These are phyloP conservation scores for Ochotona princeps DNA, from an alignment of 2,113 vertebrate species.

Conservation along the genomic window DNA sequence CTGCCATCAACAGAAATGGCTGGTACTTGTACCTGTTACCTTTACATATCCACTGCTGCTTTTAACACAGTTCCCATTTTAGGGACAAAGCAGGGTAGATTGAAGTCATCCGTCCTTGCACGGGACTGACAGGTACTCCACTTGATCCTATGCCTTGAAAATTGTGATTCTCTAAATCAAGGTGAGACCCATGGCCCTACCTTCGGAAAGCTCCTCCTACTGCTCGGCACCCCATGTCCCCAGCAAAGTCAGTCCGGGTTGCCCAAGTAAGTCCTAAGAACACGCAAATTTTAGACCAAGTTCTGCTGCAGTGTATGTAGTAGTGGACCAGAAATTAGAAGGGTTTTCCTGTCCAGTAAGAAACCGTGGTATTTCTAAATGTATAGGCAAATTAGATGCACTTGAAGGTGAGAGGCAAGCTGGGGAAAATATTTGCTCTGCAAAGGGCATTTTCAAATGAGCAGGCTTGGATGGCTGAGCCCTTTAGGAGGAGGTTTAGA, in stretches of 20 bases:
- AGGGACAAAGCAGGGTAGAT: neutral
- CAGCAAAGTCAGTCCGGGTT: neutral
- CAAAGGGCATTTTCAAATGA: constrained; percentile 66
- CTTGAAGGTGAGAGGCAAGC: constrained; percentile 17
- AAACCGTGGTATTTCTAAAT: neutral
- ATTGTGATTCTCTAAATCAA: neutral
- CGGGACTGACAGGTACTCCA: too few species aligned
- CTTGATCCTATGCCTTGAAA: neutral
- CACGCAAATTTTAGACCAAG: neutral
- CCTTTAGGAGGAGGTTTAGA: constrained; percentile 53
- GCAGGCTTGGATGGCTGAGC: neutral
- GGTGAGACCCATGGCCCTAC: neutral
- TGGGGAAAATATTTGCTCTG: constrained; percentile 51
- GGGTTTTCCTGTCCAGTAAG: neutral
- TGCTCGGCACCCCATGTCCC: rapidly evolving
- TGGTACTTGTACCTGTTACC: too few species aligned
- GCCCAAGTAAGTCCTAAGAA: neutral
- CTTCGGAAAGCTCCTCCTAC: neutral
- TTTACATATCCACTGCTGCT: neutral
- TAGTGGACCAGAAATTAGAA: too few species aligned
- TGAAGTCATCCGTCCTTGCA: neutral
- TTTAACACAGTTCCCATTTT: neutral
- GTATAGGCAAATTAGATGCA: neutral
- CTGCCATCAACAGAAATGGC: neutral
- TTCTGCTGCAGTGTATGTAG: neutral